phyloP scores from a whole-genome alignment of 2,888 invertebrate genomes.

The Macrosiphum euphorbiae region DNA sequence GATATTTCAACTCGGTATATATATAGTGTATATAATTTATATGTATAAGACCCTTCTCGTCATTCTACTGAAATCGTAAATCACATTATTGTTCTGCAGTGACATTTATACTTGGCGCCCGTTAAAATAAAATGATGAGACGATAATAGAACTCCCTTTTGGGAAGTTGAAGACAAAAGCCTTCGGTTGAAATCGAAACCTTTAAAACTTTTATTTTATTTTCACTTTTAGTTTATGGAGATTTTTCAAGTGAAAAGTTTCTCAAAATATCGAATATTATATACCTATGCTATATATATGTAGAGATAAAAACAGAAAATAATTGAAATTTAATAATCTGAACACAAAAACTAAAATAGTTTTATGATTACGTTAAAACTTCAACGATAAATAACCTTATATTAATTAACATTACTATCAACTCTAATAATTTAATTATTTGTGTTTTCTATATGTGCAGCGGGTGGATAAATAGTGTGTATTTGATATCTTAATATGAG shows the following conservation, averaged over 20 bases:
- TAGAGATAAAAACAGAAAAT: neutral
- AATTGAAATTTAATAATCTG: neutral
- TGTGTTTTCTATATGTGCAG: neutral
- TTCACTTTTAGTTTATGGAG: conserved; percentile 45
- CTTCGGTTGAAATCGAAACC: conserved; percentile 45
- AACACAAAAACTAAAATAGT: conserved; percentile 21
- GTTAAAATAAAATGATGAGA: conserved; percentile 64
- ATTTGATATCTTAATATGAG: neutral
- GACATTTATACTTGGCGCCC: conserved; percentile 62
- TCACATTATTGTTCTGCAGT: conserved; percentile 63
- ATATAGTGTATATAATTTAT: conserved; percentile 1
- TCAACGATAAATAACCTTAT: neutral
- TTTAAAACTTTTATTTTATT: conserved; percentile 58
- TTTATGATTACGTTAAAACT: neutral
- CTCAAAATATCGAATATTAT: neutral
- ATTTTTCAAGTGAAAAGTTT: conserved; percentile 40
- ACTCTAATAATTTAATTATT: neutral
- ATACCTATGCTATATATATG: neutral
- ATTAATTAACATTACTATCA: neutral
- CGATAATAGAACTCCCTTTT: conserved; percentile 54
- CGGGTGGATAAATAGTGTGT: neutral
- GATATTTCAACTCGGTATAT: conserved; percentile 35
- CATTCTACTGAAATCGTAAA: conserved; percentile 60
- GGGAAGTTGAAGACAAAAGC: conserved; percentile 36
- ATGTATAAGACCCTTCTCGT: conserved; percentile 55